Evolutionary conservation across 2,888 invertebrate species (phyloP), one percentile per base, ranked within the genome.

Genomic region (Mesoligia furuncula): DNA sequence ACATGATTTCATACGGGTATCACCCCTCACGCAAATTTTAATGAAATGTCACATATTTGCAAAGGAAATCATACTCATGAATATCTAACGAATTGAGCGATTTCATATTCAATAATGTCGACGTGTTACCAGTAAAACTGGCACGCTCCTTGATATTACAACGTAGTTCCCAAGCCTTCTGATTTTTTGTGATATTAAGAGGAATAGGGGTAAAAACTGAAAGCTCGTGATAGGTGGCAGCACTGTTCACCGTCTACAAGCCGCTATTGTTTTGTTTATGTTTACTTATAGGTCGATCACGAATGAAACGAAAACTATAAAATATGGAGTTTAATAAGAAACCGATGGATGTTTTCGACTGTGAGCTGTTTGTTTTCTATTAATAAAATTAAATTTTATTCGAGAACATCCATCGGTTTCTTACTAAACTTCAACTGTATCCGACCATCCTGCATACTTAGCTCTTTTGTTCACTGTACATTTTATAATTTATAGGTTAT

Each of bases 81-180:
- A 93, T 93, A 92, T 51, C 89, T 93, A 93, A 93, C 92, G 92
- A 93, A 91, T 90, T 88, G 90, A 69, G 61, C 64, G 84, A 75
- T 31, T 74, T 74, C 42, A 64, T 48, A 71, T 76, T 75, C 62
- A 74, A 75, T 80, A 6, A 71, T 51, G 36, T n/a, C 73, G 65
- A 61, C 51, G 54, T 48, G 20, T 66, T 39, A 11, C 4, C 17
- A 31, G 45, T 57, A 17, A 54, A 70, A 73, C 65, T 42, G 65
- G 42, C 15, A 27, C 31, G 8, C 57, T 48, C 24, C 15, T 69
- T 65, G 31, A 42, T 48, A 39, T 20, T 24, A 13, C 13, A 61
- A 36, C 45, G 20, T 57, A 8, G 31, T 2, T 54, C 17, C 17
- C 5, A 31, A 51, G 13, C 15, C 2, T 67, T 48, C 24, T 15